phyloP scores from a whole-genome alignment of 2,888 invertebrate genomes.

The Dichetophora obliterata region DNA sequence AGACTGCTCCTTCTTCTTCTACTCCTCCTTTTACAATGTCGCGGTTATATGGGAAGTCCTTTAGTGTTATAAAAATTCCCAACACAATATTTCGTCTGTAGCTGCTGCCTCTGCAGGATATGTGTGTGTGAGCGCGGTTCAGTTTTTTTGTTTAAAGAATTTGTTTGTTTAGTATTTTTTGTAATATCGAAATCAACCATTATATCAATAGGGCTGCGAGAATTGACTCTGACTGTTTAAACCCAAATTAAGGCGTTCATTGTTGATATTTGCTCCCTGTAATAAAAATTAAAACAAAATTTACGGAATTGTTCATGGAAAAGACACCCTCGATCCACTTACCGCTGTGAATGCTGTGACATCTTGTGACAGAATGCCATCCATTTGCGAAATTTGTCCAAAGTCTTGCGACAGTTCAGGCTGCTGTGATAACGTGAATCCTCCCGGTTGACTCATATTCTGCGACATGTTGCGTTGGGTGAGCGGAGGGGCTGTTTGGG shows the following conservation, averaged over 20 bases:
- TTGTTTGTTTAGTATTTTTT: slow-evolving; percentile 49
- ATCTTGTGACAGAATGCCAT: slow-evolving; percentile 94
- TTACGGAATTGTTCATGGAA: not conserved
- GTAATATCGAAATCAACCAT: slow-evolving; percentile 49
- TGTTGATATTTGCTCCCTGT: slow-evolving; percentile 50
- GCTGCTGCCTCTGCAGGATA: slow-evolving; percentile 48
- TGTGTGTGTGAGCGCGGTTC: slow-evolving; percentile 44
- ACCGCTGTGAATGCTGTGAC: slow-evolving; percentile 61
- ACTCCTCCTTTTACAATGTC: slow-evolving; percentile 31
- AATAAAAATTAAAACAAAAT: not conserved
- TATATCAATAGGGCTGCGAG: slow-evolving; percentile 69
- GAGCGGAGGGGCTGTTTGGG: slow-evolving; percentile 75
- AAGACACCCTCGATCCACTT: slow-evolving; percentile 44
- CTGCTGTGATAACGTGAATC: slow-evolving; percentile 78
- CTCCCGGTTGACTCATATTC: slow-evolving; percentile 77
- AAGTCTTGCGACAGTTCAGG: slow-evolving; percentile 69
- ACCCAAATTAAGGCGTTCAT: slow-evolving; percentile 61
- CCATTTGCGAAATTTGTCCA: slow-evolving; percentile 83
- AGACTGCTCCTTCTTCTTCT: slow-evolving; percentile 33
- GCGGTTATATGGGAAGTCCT: slow-evolving; percentile 31
- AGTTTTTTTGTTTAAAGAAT: slow-evolving; percentile 42
- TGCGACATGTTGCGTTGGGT: slow-evolving; percentile 85
- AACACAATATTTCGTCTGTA: slow-evolving; percentile 42
- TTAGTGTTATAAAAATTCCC: slow-evolving; percentile 27
- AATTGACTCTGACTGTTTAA: slow-evolving; percentile 67